Evolutionary conservation across 2,113 vertebrate genomes (phyloP).

Genomic region (Pica pica): DNA sequence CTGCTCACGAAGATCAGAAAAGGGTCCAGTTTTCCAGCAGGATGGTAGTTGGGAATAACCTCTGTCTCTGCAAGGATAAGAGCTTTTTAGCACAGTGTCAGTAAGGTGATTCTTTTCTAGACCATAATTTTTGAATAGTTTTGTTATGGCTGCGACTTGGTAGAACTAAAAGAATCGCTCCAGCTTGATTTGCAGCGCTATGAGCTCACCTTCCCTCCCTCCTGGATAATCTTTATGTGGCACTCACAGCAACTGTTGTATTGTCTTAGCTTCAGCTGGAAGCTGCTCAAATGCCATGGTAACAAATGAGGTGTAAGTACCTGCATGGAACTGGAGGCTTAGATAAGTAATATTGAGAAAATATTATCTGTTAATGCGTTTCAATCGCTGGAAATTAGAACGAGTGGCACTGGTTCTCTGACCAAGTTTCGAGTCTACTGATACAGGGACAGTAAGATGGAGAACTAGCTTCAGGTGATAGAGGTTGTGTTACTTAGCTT

Average conservation of each 20-base stretch:
- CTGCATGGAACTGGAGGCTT: not conserved
- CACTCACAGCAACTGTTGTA: not conserved
- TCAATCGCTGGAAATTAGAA: not conserved
- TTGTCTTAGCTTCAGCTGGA: not conserved
- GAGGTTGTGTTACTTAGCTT: not conserved
- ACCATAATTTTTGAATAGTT: not conserved
- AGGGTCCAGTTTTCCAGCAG: not conserved
- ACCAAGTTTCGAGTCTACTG: not conserved
- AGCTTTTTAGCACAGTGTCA: not conserved
- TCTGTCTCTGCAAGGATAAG: not conserved
- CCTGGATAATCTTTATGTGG: not conserved
- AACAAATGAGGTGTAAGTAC: slow-evolving; percentile 50
- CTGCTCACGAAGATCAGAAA: not conserved
- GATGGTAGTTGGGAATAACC: accelerated
- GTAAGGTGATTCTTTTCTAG: not conserved
- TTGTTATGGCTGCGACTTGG: not conserved
- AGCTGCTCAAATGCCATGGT: slow-evolving; percentile 51
- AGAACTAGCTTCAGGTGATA: not conserved
- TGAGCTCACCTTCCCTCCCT: not conserved
- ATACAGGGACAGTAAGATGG: not conserved
- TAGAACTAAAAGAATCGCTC: not conserved
- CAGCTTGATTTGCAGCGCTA: not conserved
- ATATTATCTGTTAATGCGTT: not conserved
- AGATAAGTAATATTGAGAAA: slow-evolving; percentile 15
- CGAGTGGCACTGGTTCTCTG: not conserved